A percentile compares a stretch with the other conserved stretches of the same genome.
Evolutionary conservation across 2,113 vertebrate species (phyloP).

Genomic region (Heterocephalus glaber): DNA sequence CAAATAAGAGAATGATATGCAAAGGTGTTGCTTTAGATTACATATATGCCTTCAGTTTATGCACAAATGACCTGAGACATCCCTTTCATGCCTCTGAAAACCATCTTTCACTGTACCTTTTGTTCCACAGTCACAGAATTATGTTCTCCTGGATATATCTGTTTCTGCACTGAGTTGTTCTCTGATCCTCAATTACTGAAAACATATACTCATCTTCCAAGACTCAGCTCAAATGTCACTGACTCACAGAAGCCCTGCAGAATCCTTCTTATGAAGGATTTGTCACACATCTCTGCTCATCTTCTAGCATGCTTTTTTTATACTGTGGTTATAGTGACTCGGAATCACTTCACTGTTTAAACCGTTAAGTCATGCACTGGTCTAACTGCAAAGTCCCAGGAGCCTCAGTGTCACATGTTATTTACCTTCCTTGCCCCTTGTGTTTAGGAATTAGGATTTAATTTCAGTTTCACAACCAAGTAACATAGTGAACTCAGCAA

Average conservation of each 20-base stretch:
- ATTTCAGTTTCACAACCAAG: conserved; percentile 48
- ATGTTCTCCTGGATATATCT: background rate
- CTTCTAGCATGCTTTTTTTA: conserved; percentile 14
- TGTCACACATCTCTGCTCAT: background rate
- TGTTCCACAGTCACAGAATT: background rate
- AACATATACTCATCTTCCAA: conserved; percentile 37
- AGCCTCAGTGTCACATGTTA: background rate
- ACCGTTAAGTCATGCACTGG: background rate
- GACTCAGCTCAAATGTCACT: conserved; percentile 27
- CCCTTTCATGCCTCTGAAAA: conserved; percentile 1
- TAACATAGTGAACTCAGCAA: background rate
- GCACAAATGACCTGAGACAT: conserved; percentile 20
- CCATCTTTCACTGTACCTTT: background rate
- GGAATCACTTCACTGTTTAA: background rate
- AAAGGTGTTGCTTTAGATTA: conserved; percentile 21
- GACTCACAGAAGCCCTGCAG: background rate
- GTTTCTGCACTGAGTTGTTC: conserved; percentile 17
- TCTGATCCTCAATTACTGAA: conserved; percentile 36
- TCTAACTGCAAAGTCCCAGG: background rate
- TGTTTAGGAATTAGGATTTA: conserved; percentile 13
- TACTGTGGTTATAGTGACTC: background rate
- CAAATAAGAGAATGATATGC: background rate
- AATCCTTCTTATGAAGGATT: conserved; percentile 12
- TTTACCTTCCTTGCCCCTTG: conserved; percentile 20
- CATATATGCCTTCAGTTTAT: background rate